A percentile compares a stretch with the other conserved stretches of the same genome.
Evolutionary conservation across 2,888 invertebrate genomes (phyloP).

Genomic region (Acronicta psi): DNA sequence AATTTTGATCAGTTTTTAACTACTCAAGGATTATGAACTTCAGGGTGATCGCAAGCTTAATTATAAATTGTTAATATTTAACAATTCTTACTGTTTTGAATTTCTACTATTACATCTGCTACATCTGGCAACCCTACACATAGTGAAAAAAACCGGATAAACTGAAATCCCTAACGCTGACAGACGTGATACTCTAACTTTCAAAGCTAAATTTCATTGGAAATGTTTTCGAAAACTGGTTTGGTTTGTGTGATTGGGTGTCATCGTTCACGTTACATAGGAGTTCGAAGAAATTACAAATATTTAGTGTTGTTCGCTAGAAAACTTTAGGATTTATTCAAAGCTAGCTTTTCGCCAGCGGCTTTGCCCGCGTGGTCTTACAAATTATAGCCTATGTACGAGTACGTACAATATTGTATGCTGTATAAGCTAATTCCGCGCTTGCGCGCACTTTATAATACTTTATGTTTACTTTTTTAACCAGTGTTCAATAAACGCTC

Average conservation of each 20-base stretch:
- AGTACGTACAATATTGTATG: slow-evolving; percentile 1
- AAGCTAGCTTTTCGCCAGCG: too few relatives aligned
- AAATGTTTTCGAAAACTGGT: slow-evolving; percentile 3
- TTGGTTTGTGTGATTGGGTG: background rate
- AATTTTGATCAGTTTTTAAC: too few relatives aligned
- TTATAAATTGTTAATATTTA: too few relatives aligned
- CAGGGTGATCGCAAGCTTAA: too few relatives aligned
- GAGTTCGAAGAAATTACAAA: too few relatives aligned
- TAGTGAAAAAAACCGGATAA: slow-evolving; percentile 30
- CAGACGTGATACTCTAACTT: slow-evolving; percentile 32
- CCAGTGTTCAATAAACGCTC: background rate
- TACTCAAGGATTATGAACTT: too few relatives aligned
- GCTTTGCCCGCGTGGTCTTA: too few relatives aligned
- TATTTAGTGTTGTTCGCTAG: too few relatives aligned
- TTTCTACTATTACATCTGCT: background rate
- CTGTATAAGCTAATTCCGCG: background rate
- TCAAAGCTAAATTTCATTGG: slow-evolving; percentile 18
- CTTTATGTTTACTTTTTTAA: background rate
- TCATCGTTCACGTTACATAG: too few relatives aligned
- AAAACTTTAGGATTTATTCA: too few relatives aligned
- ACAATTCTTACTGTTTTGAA: too few relatives aligned
- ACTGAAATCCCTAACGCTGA: slow-evolving; percentile 30
- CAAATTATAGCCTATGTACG: too few relatives aligned
- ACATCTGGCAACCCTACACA: slow-evolving; percentile 9
- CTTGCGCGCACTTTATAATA: background rate